Base-by-base conservation (phyloP, 2,113 vertebrate genomes). In the Lutjanus erythropterus region DNA sequence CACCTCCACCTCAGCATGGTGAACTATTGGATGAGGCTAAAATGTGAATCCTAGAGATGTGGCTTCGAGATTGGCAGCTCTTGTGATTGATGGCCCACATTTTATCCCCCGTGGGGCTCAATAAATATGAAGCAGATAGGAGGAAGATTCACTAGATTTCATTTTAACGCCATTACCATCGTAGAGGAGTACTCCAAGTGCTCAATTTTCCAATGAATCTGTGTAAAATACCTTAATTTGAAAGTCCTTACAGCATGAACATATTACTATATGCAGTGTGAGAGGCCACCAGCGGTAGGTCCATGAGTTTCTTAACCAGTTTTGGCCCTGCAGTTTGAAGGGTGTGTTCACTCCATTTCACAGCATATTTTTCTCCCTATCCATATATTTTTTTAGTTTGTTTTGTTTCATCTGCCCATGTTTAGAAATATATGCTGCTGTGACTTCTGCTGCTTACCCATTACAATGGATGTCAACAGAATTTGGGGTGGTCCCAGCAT, bases 1-100 rank as follows among this genome's bases (percentile, higher is more conserved):
- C 29, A 64, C 55, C 33, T 83, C 49, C 10, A 35, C 65, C 58
- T 53, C 12, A 49, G 60, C 39, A 31, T 5, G 49, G 69, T 11
- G 42, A 31, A 6, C 53, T 25, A 37, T 58, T 65, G 77, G 73
- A 42, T 27, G 19, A 35, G 70, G 49, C 47, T 61, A 21, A 65
- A 41, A 35, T 42, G 42, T 19, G 25, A n/a, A 77, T 59, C 74
- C 37, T 44, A 47, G 27, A 76, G 62, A 65, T 64, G 25, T 52
- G 27, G 56, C 68, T 46, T 71, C 55, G 41, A 58, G 46, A 75
- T 73, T 67, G 75, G 71, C 78, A 53, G 14, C 42, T 59, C 2
- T 23, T 37, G 41, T 78, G 72, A 87, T 84, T 88, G 83, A 84
- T 84, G 71, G 19, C 9, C 42, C 10, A 35, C 60, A 64, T 73